Percentiles rank a stretch among this genome's conserved stretches.
These are phyloP conservation scores for Scortum barcoo DNA, from an alignment of 2,113 vertebrate genomes.

Conservation along the genomic window DNA sequence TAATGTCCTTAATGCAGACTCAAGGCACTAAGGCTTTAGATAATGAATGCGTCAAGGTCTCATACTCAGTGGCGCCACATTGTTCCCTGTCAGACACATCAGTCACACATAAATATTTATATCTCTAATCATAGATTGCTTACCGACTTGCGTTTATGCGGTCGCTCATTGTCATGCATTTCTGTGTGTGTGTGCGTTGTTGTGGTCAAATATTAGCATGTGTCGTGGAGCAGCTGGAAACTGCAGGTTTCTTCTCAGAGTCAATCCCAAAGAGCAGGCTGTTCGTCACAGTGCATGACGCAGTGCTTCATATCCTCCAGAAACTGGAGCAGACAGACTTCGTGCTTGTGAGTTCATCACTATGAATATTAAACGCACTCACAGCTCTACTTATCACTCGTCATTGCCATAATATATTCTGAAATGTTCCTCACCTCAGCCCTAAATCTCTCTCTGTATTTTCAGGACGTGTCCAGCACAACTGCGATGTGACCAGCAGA, in stretches of 20 bases:
- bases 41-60: conserved; percentile 47
- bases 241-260: conserved; percentile 88
- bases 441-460: background rate
- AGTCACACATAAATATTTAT: conserved; percentile 51
- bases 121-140: conserved; percentile 17
- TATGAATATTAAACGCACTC: background rate
- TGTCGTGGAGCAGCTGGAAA: conserved; percentile 89
- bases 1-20: conserved; percentile 29
- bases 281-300: conserved; percentile 89
- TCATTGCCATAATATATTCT: background rate
- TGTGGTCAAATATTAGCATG: conserved; percentile 74
- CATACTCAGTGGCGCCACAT: conserved; percentile 20
- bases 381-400: background rate
- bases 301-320: conserved; percentile 82
- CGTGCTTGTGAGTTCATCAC: conserved; percentile 54
- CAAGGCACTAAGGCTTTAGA: conserved; percentile 11
- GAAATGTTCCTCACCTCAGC: conserved; percentile 4
- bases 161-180: background rate
- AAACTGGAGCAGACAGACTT: conserved; percentile 2
- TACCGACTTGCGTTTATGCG: background rate
- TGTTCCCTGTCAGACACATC: background rate
- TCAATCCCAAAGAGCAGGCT: conserved; percentile 87
- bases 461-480: conserved; percentile 66
- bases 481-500: conserved; percentile 81
- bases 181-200: background rate